A percentile compares a stretch with the other conserved stretches of the same genome.
These are phyloP conservation scores for Labeo catla DNA, from an alignment of 2,113 vertebrate genomes.

Conservation along the genomic window DNA sequence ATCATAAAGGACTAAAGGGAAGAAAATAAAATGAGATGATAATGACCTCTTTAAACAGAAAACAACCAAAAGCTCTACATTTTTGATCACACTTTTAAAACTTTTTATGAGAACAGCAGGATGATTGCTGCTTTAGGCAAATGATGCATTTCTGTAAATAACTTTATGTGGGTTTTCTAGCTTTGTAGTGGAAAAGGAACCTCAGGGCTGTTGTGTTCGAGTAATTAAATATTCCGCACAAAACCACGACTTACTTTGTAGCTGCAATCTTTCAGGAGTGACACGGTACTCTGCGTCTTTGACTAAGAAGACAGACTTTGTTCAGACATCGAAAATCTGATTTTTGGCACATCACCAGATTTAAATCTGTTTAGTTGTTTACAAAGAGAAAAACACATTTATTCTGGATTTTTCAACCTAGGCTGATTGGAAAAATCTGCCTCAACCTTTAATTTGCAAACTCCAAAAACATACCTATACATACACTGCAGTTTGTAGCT, in stretches of 20 bases:
- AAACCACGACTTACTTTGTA: slow-evolving; percentile 26
- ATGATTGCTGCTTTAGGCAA: slow-evolving; percentile 3
- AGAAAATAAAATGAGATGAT: not conserved
- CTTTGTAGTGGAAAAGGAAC: slow-evolving; percentile 32
- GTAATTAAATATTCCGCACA: slow-evolving; percentile 29
- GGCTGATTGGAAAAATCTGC: not conserved
- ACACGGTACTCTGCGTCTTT: not conserved
- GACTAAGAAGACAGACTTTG: not conserved
- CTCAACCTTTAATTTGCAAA: not conserved
- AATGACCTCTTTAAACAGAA: slow-evolving; percentile 8
- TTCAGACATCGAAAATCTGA: not conserved
- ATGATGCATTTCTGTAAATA: slow-evolving; percentile 24
- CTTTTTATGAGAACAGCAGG: not conserved
- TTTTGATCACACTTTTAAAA: not conserved
- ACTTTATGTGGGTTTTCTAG: slow-evolving; percentile 9
- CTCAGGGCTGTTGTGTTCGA: slow-evolving; percentile 14
- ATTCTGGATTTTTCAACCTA: not conserved
- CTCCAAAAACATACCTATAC: not conserved
- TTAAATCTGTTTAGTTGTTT: not conserved
- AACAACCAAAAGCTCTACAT: not conserved
- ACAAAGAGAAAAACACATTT: not conserved
- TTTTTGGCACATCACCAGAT: not conserved
- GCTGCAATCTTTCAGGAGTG: slow-evolving; percentile 3
- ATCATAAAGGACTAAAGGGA: not conserved
- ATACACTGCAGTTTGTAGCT: not conserved